A percentile compares a stretch with the other conserved stretches of the same genome.
Conservation (phyloP, 2,797 vertebrate species). For the Sphenopsis melanotis region DNA sequence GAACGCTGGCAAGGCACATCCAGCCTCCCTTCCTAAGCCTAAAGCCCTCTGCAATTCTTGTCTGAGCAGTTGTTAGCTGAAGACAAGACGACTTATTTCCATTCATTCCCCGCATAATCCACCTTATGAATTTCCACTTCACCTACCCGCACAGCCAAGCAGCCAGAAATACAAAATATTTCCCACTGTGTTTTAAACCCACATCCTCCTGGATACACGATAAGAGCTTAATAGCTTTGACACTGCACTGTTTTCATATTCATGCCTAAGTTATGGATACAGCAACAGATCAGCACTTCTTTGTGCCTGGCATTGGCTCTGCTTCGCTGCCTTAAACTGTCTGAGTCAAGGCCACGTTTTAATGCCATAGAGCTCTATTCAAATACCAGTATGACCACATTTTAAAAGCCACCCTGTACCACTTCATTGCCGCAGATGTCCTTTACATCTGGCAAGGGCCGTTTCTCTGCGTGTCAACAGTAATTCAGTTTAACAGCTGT, state of each 20-base stretch:
- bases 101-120: conserved; percentile 44
- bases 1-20: not conserved
- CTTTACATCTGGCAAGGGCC: conserved; percentile 80
- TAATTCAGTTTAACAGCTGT: conserved; percentile 85
- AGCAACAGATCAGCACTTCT: conserved; percentile 63
- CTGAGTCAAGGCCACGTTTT: conserved; percentile 72
- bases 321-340: conserved; percentile 54
- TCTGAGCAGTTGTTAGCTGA: conserved; percentile 20
- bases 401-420: conserved; percentile 76
- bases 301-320: conserved; percentile 65
- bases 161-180: conserved; percentile 32
- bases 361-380: conserved; percentile 69
- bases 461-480: conserved; percentile 77
- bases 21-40: not conserved
- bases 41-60: conserved; percentile 14
- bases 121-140: conserved; percentile 46
- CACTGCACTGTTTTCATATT: conserved; percentile 39
- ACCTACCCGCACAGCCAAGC: not conserved
- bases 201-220: conserved; percentile 42
- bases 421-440: conserved; percentile 80
- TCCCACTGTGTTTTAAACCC: conserved; percentile 43
- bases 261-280: conserved; percentile 57
- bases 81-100: conserved; percentile 36
- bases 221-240: conserved; percentile 46
- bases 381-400: conserved; percentile 72